These are phyloP conservation scores for Oreochromis tanganicae DNA, from an alignment of 2,113 vertebrate genomes.

Conservation along the genomic window DNA sequence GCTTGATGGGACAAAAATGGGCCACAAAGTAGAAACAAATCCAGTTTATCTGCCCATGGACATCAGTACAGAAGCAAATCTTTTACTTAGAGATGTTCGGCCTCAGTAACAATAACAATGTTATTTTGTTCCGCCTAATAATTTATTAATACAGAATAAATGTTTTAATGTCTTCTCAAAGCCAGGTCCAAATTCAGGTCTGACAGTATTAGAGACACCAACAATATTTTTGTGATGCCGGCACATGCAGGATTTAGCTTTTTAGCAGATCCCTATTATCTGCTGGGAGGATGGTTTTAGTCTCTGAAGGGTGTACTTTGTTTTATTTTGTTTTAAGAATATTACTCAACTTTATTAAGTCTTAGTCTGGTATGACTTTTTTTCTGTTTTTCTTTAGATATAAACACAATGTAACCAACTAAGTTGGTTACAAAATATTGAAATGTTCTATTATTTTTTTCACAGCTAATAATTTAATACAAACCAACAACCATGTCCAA, in stretches of 20 bases:
- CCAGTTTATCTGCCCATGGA: not conserved
- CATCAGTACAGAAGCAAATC: not conserved
- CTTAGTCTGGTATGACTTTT: not conserved
- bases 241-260: not conserved
- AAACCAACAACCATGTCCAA: not conserved
- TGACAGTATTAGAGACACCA: not conserved
- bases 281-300: not conserved
- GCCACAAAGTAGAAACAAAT: not conserved
- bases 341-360: not conserved
- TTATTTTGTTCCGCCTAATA: not conserved
- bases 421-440: not conserved
- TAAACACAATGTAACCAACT: not conserved
- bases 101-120: not conserved
- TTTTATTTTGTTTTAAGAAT: not conserved
- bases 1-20: not conserved
- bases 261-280: not conserved
- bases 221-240: not conserved
- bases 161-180: not conserved
- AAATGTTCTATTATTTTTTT: not conserved
- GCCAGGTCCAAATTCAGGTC: not conserved
- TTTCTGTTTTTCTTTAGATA: not conserved
- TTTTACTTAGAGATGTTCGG: not conserved
- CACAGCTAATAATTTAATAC: not conserved
- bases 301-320: not conserved
- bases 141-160: not conserved